Base-by-base conservation (phyloP, 2,113 vertebrate species). In the Nyctibius bracteatus region DNA sequence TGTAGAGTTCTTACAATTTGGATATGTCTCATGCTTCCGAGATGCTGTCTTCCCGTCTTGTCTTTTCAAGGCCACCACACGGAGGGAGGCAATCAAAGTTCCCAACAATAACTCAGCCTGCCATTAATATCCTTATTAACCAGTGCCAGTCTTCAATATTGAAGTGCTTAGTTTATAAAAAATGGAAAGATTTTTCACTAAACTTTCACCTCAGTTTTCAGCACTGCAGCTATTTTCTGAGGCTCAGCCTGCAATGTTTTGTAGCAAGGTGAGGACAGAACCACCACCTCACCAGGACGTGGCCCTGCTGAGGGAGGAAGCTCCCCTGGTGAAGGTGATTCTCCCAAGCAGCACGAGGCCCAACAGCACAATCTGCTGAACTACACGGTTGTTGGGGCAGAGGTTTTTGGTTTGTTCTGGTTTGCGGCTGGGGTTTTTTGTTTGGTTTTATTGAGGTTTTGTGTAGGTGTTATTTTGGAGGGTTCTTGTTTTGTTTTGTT, bases 391-490 rank as follows among this genome's bases (percentile, higher is more conserved):
- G 15, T 3, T 47, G 24, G 7, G 43, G 12, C 1, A 14, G 41
- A 10, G 8, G 4, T 3, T 21, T 21, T 8, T 31, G 24, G 24
- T 22, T 62, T 24, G 18, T 23, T 72, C 52, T 25, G 25, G 30
- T 51, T 27, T 7, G 20, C 13, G 28, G 5, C 5, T 47, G 2
- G 14, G 0, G 0, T 8, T 23, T 24, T n/a, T 28, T 44, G 10
- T 33, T 83, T 46, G 30, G 20, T 27, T 82, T 70, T 65, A n/a
- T 24, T 55, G 21, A 47, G 46, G 10, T 5, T 84, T 73, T 79
- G 25, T 43, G 23, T 46, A 65, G 47, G 14, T 25, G 17, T 7
- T 58, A 10, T 8, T 35, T 31, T 7, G 12, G 30, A 11, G 3
- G 2, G 31, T 4, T 4, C 3, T 20, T 43, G 41, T 19, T 43